A percentile compares a stretch with the other conserved stretches of the same genome.
These are phyloP conservation scores for Pammene aurita DNA, from an alignment of 2,888 invertebrate species.

Conservation along the genomic window DNA sequence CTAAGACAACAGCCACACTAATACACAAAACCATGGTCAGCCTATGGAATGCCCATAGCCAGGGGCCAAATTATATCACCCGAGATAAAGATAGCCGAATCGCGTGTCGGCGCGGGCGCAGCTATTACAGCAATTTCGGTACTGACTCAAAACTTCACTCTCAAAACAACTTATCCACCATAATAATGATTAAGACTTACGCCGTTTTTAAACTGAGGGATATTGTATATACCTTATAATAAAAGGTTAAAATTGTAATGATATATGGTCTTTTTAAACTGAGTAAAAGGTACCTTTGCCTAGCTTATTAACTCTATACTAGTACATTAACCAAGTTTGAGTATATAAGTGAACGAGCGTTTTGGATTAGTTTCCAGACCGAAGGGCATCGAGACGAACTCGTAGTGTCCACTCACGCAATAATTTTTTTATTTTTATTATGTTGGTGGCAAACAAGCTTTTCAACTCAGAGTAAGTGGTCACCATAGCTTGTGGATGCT, in stretches of 20 bases:
- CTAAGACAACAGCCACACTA: no score
- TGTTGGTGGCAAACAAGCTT: background rate
- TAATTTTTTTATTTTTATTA: background rate
- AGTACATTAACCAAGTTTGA: conserved; percentile 7
- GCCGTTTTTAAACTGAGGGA: background rate
- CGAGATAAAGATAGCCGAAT: conserved; percentile 75
- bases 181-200: conserved; percentile 7
- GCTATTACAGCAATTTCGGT: conserved; percentile 73
- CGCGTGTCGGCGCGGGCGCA: conserved; percentile 67
- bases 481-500: background rate
- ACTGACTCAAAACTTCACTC: conserved; percentile 55
- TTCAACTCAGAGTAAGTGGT: background rate
- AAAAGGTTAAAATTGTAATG: background rate
- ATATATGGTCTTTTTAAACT: background rate
- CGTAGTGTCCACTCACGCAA: conserved; percentile 1
- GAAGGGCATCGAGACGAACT: conserved; percentile 2
- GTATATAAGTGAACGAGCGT: background rate
- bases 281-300: background rate
- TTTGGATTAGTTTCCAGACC: background rate
- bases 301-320: conserved; percentile 23
- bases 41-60: conserved; percentile 65
- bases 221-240: background rate
- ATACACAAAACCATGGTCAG: conserved; percentile 10
- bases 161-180: conserved; percentile 24
- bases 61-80: conserved; percentile 73